Conservation (phyloP, 2,888 invertebrate species). For the Cremastobaeus sp. region DNA sequence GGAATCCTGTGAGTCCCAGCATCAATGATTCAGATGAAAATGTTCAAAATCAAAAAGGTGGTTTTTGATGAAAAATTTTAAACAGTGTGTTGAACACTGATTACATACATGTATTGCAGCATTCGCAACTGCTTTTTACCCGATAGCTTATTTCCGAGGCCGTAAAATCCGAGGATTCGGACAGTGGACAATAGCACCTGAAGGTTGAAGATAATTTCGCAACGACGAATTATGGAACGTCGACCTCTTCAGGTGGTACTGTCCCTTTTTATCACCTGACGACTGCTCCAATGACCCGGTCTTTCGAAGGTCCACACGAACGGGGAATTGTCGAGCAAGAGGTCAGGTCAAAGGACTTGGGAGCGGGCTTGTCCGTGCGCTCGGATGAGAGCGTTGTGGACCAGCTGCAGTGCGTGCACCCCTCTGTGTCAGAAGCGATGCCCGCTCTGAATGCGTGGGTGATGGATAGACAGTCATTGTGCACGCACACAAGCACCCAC, state of each 20-base stretch:
- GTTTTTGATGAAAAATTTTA: too few relatives aligned
- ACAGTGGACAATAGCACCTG: conserved; percentile 36
- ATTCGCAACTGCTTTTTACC: too few relatives aligned
- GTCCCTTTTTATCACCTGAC: conserved; percentile 62
- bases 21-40: too few relatives aligned
- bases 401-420: conserved; percentile 57
- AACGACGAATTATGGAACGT: conserved; percentile 36
- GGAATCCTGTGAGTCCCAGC: too few relatives aligned
- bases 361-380: conserved; percentile 12
- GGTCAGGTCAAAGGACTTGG: conserved; percentile 51
- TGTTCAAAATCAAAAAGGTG: too few relatives aligned
- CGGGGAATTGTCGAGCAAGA: conserved; percentile 30
- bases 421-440: conserved; percentile 50
- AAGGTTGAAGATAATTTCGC: conserved; percentile 43
- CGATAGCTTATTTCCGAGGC: too few relatives aligned
- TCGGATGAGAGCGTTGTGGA: conserved; percentile 8
- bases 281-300: conserved; percentile 46
- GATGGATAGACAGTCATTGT: conserved; percentile 75
- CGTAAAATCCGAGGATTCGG: too few relatives aligned
- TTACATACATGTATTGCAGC: too few relatives aligned
- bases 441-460: conserved; percentile 69
- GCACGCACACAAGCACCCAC: conserved; percentile 48
- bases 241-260: conserved; percentile 55
- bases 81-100: too few relatives aligned
- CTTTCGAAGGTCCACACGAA: conserved; percentile 40